Conservation (phyloP, 1,140 invertebrate species). For the Ceratoteleas bidentatus region DNA sequence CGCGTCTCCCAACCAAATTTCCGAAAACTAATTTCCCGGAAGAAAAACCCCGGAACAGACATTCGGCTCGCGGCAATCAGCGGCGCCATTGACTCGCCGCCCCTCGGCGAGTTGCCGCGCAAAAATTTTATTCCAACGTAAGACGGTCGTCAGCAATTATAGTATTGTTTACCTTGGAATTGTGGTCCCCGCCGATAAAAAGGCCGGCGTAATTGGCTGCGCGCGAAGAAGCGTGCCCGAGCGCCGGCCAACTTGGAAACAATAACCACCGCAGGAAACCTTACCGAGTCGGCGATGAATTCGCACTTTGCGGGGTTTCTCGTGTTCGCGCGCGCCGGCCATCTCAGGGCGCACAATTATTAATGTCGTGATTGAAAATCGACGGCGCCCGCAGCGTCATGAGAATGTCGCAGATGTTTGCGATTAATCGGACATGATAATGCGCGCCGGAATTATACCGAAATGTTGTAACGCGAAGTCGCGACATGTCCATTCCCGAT, state of each 20-base stretch:
- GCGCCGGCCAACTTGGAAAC: slow-evolving; percentile 31
- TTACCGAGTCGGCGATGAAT: slow-evolving; percentile 30
- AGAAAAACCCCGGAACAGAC: slow-evolving; percentile 2
- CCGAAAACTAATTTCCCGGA: slow-evolving; percentile 6
- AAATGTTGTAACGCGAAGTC: slow-evolving; percentile 29
- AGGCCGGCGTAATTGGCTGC: slow-evolving; percentile 39
- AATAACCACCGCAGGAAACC: slow-evolving; percentile 52
- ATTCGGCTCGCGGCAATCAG: slow-evolving; percentile 6
- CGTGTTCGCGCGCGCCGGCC: slow-evolving; percentile 7
- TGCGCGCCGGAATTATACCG: slow-evolving; percentile 16
- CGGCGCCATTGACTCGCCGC: slow-evolving; percentile 5
- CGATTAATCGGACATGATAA: slow-evolving; percentile 38
- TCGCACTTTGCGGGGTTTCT: slow-evolving; percentile 52
- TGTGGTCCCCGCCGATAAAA: slow-evolving; percentile 17
- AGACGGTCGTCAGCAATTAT: slow-evolving; percentile 38
- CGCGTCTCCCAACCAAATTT: no score
- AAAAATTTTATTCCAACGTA: slow-evolving; percentile 21
- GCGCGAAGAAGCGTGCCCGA: slow-evolving; percentile 24
- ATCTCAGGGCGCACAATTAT: slow-evolving; percentile 22
- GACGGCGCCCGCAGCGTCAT: background rate
- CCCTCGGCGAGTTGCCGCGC: background rate
- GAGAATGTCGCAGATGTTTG: slow-evolving; percentile 21
- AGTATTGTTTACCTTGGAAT: slow-evolving; percentile 40
- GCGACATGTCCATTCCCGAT: slow-evolving; percentile 58
- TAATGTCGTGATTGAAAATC: slow-evolving; percentile 22